A percentile compares a stretch with the other conserved stretches of the same genome.
These are phyloP conservation scores for Argynnis bischoffii DNA, from an alignment of 2,888 invertebrate species.

Conservation along the genomic window DNA sequence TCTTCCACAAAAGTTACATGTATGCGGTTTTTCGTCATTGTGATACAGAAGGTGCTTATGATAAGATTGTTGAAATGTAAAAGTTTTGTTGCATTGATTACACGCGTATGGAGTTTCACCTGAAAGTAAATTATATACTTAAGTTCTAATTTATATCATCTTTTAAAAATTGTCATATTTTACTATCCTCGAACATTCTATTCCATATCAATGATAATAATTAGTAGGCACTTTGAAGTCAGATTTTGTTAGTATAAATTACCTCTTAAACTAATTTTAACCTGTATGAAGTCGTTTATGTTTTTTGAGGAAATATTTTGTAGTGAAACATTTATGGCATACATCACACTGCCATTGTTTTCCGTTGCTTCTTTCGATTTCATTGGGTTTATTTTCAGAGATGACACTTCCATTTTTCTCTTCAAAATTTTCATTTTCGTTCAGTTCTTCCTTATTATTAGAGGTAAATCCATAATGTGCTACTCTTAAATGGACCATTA, in stretches of 20 bases:
- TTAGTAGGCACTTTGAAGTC: neutral
- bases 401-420: slow-evolving; percentile 43
- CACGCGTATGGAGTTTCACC: slow-evolving; percentile 95
- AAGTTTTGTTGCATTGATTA: slow-evolving; percentile 90
- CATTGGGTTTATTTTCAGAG: slow-evolving; percentile 49
- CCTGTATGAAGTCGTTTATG: slow-evolving; percentile 93
- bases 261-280: slow-evolving; percentile 61
- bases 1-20: slow-evolving; percentile 89
- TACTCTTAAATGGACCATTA: slow-evolving; percentile 91
- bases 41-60: slow-evolving; percentile 94
- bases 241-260: slow-evolving; percentile 30
- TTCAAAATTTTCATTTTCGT: slow-evolving; percentile 44
- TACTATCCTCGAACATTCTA: no score
- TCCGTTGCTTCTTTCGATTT: slow-evolving; percentile 77
- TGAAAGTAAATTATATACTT: slow-evolving; percentile 50
- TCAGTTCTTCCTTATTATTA: slow-evolving; percentile 45
- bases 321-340: slow-evolving; percentile 92
- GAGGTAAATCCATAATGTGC: slow-evolving; percentile 86
- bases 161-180: no score
- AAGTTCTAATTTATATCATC: no score
- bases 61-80: slow-evolving; percentile 95
- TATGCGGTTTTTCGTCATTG: slow-evolving; percentile 91
- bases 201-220: no score
- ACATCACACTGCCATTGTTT: slow-evolving; percentile 94
- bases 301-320: slow-evolving; percentile 94